Base-by-base conservation (phyloP, 2,113 vertebrate species). In the Pseudolaguvia tuberculata region DNA sequence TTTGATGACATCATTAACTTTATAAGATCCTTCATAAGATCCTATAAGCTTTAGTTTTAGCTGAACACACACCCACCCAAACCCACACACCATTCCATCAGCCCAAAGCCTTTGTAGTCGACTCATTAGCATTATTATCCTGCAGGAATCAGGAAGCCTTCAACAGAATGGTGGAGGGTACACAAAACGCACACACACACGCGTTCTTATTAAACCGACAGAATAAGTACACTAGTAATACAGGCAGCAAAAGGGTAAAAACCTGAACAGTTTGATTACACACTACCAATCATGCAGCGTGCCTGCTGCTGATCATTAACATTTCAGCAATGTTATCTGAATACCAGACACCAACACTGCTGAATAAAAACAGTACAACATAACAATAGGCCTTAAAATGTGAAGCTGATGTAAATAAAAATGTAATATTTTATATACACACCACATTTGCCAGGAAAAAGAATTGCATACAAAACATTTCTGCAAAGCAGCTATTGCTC, bases 1-100 rank as follows among this genome's bases (percentile, higher is more conserved):
- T 75, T 80, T 73, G 74, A 80, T 92, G 90, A 91, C 90, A 90
- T 92, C 87, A 88, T 89, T 86, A 80, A 72, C 82, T 84, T 85
- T 42, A n/a, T 42, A 47, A 58, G 39, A 53, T 66, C 52, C 47
- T 66, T 39, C 27, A 35, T 14, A 11, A n/a, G 20, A 17, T 31
- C 17, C 47, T 42, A 21, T 42, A 42, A 42, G 5, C 50, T 45
- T 21, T 15, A 57, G 50, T 35, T 52, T 18, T 53, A 42, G n/a
- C 9, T 18, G 20, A 25, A 47, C 13, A 47, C 23, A n/a, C n/a
- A 42, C 35, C n/a, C 35, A 21, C 59, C n/a, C 29, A 61, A 17
- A 61, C 59, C n/a, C 59, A 61, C 59, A 63, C 20, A 42, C 58
- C n/a, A 42, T 13, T 53, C 20, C 67, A 42, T 45, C 31, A 53